A percentile compares a stretch with the other conserved stretches of the same genome.
Conservation (phyloP, 2,797 vertebrate species). For the Falco berigora region DNA sequence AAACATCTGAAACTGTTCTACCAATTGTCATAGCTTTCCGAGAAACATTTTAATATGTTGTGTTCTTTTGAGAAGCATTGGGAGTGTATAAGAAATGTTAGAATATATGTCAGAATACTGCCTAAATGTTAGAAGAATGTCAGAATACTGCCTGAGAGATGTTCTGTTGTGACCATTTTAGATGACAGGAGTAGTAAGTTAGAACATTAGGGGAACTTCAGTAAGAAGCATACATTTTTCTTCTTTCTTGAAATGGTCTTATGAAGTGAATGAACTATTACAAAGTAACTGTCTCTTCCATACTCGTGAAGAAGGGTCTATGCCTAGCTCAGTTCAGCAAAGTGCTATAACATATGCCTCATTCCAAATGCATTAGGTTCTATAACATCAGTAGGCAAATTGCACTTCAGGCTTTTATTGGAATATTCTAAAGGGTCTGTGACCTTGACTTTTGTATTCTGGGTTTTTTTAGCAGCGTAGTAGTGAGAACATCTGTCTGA, state of each 20-base stretch:
- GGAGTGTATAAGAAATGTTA: not conserved
- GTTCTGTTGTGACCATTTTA: not conserved
- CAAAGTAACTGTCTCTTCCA: not conserved
- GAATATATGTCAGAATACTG: not conserved
- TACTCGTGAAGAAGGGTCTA: not conserved
- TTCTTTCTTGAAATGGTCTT: not conserved
- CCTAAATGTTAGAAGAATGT: no score
- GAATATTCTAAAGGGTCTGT: not conserved
- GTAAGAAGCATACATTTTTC: not conserved
- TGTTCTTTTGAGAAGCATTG: not conserved
- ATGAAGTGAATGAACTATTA: not conserved
- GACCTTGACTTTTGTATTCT: not conserved
- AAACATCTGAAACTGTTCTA: not conserved
- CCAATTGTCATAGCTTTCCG: not conserved
- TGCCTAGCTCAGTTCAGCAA: not conserved
- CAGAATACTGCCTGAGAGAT: not conserved
- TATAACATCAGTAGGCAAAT: not conserved
- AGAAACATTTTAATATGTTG: not conserved
- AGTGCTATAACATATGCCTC: not conserved
- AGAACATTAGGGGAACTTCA: not conserved
- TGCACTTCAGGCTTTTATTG: not conserved
- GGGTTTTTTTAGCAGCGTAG: not conserved
- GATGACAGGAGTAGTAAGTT: not conserved
- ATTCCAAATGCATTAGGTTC: not conserved
- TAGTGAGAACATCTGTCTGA: not conserved